A percentile compares a stretch with the other conserved stretches of the same genome.
Conservation (phyloP, 2,113 vertebrate genomes). For the Nothocercus julius region DNA sequence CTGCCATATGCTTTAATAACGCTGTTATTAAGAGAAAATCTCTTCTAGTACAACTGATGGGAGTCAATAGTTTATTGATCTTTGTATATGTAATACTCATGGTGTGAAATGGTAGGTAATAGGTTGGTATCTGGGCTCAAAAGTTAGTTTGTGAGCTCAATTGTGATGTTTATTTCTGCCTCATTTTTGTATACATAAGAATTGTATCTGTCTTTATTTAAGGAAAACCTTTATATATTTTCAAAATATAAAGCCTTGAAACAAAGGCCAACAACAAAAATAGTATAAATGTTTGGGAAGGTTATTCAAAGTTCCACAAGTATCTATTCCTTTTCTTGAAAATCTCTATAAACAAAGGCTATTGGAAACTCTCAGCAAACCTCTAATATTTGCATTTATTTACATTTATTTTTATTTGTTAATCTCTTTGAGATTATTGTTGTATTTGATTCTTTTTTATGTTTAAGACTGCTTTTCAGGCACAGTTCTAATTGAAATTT, state of each 20-base stretch:
- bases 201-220: neutral
- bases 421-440: neutral
- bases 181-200: neutral
- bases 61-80: neutral
- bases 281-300: conserved; percentile 10
- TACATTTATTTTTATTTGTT: conserved; percentile 22
- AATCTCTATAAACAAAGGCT: conserved; percentile 33
- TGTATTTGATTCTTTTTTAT: neutral
- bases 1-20: neutral
- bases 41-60: neutral
- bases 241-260: neutral
- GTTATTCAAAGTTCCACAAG: neutral
- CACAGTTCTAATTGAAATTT: neutral
- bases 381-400: conserved; percentile 19
- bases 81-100: neutral
- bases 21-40: neutral
- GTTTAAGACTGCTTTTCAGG: neutral
- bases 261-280: neutral
- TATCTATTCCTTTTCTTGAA: conserved; percentile 40
- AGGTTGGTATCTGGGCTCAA: neutral
- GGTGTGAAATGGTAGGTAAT: neutral
- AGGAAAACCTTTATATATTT: neutral
- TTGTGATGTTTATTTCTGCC: neutral
- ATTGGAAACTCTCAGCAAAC: conserved; percentile 9
- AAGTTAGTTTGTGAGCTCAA: neutral